Percentiles rank a stretch among this genome's conserved stretches.
phyloP scores from a whole-genome alignment of 2,888 invertebrate species.

The Oxystoma pomonae region DNA sequence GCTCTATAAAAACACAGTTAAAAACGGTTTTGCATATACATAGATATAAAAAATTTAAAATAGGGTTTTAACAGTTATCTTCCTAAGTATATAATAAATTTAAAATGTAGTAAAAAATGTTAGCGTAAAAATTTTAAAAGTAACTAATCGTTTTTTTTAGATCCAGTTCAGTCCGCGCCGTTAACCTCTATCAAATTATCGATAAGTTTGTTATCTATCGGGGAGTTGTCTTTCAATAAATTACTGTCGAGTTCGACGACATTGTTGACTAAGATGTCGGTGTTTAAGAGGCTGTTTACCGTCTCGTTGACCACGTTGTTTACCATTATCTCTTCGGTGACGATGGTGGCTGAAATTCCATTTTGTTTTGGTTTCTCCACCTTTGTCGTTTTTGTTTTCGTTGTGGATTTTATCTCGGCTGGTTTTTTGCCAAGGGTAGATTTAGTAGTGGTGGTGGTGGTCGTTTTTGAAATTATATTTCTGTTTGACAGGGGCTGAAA shows the following conservation, averaged over 20 bases:
- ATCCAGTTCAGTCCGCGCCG: constrained; percentile 41
- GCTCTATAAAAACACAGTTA: constrained; percentile 43
- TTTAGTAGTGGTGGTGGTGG: constrained; percentile 38
- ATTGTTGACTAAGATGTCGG: constrained; percentile 20
- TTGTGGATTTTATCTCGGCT: constrained; percentile 28
- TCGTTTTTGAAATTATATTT: constrained; percentile 41
- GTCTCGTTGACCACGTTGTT: constrained; percentile 30
- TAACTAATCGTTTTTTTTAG: not conserved
- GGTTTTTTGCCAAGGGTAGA: constrained; percentile 37
- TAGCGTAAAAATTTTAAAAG: constrained; percentile 9
- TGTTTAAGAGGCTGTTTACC: constrained; percentile 31
- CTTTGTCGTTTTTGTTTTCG: constrained; percentile 36
- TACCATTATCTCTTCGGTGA: constrained; percentile 35
- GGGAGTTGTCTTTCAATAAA: constrained; percentile 44
- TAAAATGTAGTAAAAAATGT: constrained; percentile 16
- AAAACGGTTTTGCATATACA: constrained; percentile 20
- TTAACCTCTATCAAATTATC: constrained; percentile 32
- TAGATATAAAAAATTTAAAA: constrained; percentile 17
- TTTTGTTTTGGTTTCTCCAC: constrained; percentile 40
- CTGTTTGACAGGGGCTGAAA: constrained; percentile 24
- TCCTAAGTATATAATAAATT: constrained; percentile 16
- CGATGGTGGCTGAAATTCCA: constrained; percentile 32
- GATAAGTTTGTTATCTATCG: constrained; percentile 42
- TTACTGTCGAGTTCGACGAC: constrained; percentile 31
- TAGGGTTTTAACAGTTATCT: constrained; percentile 20